Percentiles rank a stretch among this genome's conserved stretches.
Evolutionary conservation across 2,113 vertebrate genomes (phyloP).

Genomic region (Rhagologus leucostigma): DNA sequence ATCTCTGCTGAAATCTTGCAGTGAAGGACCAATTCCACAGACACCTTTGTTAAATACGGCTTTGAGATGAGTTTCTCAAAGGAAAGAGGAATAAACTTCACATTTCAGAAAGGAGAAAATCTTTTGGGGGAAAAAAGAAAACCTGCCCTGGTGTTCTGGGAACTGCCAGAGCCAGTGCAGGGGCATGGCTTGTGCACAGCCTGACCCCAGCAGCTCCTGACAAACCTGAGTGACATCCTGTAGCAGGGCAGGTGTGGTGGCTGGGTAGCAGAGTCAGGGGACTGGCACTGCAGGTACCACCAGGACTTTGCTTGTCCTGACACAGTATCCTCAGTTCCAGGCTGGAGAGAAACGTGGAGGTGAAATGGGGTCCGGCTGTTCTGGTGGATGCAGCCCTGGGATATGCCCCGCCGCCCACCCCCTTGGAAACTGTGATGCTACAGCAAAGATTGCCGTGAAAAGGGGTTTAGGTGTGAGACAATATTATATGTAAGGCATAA

Average conservation of each 20-base stretch:
- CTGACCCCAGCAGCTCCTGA: neutral
- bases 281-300: neutral
- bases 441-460: neutral
- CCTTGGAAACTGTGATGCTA: neutral
- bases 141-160: neutral
- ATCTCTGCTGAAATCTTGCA: neutral
- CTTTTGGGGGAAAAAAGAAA: neutral
- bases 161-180: neutral
- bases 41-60: neutral
- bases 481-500: neutral
- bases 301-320: fast-evolving
- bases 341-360: fast-evolving
- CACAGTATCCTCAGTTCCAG: neutral
- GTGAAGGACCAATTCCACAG: neutral
- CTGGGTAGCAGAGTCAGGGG: fast-evolving
- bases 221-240: neutral
- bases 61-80: neutral
- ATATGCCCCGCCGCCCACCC: neutral
- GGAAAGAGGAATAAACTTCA: neutral
- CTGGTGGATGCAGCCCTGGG: neutral
- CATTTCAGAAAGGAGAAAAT: neutral
- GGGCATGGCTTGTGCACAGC: neutral
- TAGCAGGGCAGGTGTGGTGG: neutral
- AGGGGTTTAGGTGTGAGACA: neutral
- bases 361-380: neutral